These are phyloP conservation scores for Thalassoma bifasciatum DNA, from an alignment of 2,113 vertebrate species.

Conservation along the genomic window DNA sequence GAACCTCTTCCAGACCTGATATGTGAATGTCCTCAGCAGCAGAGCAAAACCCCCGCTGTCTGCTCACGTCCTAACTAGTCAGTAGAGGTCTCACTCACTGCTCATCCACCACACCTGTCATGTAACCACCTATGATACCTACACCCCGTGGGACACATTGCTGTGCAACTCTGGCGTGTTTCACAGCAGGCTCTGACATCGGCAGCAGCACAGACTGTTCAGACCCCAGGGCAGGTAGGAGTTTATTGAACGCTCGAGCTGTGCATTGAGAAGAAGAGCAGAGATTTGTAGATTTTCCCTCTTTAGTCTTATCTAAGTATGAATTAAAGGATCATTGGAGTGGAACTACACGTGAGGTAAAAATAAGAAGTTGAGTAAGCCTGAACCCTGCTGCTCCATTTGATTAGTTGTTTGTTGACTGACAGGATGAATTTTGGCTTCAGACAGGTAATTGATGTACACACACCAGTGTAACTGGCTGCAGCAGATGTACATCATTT, in stretches of 20 bases:
- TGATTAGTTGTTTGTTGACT: conserved; percentile 54
- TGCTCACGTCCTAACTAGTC: conserved; percentile 36
- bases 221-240: conserved; percentile 19
- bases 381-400: background rate
- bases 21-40: background rate
- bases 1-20: background rate
- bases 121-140: conserved; percentile 59
- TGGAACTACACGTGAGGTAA: background rate
- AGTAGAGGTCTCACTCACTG: conserved; percentile 51
- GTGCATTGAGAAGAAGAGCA: conserved; percentile 13
- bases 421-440: conserved; percentile 44
- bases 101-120: conserved; percentile 69
- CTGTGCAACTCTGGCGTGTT: conserved; percentile 56
- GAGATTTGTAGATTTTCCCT: background rate
- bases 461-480: conserved; percentile 26
- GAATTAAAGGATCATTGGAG: background rate
- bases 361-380: background rate
- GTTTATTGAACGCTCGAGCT: conserved; percentile 50
- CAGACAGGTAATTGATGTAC: conserved; percentile 47
- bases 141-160: conserved; percentile 57
- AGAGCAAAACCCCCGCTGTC: background rate
- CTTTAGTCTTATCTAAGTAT: background rate
- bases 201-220: conserved; percentile 43
- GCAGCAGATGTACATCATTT: conserved; percentile 67
- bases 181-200: conserved; percentile 46